Percentiles rank a stretch among this genome's conserved stretches.
phyloP scores from a whole-genome alignment of 2,888 invertebrate species.

The Stenolophus ochropezus region DNA sequence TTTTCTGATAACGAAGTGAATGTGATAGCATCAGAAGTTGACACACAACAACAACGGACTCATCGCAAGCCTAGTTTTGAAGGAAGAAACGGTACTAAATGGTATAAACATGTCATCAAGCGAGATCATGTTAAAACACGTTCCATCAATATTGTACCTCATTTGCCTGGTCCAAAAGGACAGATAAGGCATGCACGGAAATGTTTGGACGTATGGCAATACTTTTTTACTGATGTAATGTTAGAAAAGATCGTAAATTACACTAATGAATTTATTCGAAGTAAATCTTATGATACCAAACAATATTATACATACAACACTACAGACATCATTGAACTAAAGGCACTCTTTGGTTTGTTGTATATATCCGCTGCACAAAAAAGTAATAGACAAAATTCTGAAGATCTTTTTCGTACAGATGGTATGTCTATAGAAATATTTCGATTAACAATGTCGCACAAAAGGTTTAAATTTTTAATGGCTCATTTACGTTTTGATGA shows the following conservation, averaged over 20 bases:
- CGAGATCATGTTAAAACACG: not conserved
- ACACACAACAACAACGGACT: not conserved
- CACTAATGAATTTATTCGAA: not conserved
- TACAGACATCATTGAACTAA: not conserved
- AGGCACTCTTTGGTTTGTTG: not conserved
- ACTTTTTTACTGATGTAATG: not conserved
- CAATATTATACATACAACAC: not conserved
- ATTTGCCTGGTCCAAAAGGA: not conserved
- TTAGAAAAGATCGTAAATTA: not conserved
- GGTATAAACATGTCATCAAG: not conserved
- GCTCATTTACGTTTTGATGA: constrained; percentile 1
- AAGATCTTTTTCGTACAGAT: not conserved
- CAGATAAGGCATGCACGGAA: not conserved
- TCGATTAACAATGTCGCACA: not conserved
- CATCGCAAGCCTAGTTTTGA: not conserved
- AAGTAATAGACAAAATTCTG: not conserved
- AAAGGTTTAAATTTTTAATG: constrained; percentile 2
- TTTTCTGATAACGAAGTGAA: not conserved
- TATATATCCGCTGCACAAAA: not conserved
- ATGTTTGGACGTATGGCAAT: not conserved
- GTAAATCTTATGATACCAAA: not conserved
- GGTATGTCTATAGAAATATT: not conserved
- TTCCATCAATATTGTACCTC: not conserved
- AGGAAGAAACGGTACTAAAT: not conserved
- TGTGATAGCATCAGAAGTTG: not conserved